Evolutionary conservation across 30 jellyfish, hydroid and myxozoan species (phyloP).

Genomic region (Nemopilema nomurai): DNA sequence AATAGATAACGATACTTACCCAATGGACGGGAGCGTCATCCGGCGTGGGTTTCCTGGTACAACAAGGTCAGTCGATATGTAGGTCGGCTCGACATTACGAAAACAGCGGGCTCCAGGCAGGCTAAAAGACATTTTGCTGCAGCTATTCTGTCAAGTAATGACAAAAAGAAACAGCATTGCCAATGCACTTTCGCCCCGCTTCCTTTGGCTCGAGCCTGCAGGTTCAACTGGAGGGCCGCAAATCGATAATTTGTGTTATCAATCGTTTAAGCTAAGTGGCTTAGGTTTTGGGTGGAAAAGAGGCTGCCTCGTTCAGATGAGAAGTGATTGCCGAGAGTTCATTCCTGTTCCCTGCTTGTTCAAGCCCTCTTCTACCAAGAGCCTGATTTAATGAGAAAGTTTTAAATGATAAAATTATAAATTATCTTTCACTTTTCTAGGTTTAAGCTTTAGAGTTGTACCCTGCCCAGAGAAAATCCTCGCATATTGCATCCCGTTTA

Average conservation of each 20-base stretch:
- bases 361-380: too few species aligned
- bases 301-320: neutral
- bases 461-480: too few species aligned
- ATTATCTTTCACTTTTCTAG: too few species aligned
- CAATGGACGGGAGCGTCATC: conserved; percentile 68
- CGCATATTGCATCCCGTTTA: too few species aligned
- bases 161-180: neutral
- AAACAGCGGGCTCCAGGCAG: neutral
- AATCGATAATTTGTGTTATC: neutral
- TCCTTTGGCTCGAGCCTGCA: neutral
- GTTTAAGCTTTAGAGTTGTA: too few species aligned
- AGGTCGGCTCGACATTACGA: conserved; percentile 48
- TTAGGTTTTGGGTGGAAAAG: neutral
- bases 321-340: neutral
- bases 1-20: too few species aligned
- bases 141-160: neutral
- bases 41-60: conserved; percentile 63
- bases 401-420: too few species aligned
- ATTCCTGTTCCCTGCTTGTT: neutral
- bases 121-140: neutral
- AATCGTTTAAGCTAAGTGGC: neutral
- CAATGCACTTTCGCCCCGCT: neutral
- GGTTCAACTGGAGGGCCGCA: neutral
- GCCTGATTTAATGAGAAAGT: too few species aligned
- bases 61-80: conserved; percentile 65